phyloP scores from a whole-genome alignment of 2,797 vertebrate species.

The Eleutherodactylus coqui region DNA sequence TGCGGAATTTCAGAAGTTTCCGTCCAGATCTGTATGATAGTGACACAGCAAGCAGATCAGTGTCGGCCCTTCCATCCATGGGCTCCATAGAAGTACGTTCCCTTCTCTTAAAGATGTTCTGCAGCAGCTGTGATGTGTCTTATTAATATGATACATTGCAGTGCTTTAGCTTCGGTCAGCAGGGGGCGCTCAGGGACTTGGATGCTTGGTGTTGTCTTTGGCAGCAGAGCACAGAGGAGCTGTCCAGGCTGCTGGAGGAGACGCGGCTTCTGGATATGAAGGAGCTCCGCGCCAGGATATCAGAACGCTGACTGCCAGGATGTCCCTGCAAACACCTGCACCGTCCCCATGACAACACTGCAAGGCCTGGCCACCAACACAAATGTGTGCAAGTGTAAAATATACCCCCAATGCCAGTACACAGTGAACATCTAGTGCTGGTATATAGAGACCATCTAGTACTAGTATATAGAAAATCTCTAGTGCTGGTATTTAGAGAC shows the following conservation, averaged over 20 bases:
- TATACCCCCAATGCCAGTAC: background rate
- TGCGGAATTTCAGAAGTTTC: too few relatives aligned
- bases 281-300: background rate
- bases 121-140: background rate
- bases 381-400: background rate
- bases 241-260: background rate
- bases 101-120: background rate
- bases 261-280: background rate
- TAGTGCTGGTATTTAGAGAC: too few relatives aligned
- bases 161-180: background rate
- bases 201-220: background rate
- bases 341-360: background rate
- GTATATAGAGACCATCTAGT: background rate
- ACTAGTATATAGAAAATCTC: background rate
- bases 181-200: background rate
- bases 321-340: background rate
- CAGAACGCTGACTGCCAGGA: background rate
- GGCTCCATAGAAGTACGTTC: background rate
- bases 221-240: background rate
- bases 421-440: background rate
- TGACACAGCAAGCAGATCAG: background rate
- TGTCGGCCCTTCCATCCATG: too few relatives aligned
- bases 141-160: background rate
- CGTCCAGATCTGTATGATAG: background rate
- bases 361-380: background rate